Base-by-base conservation (phyloP, 2,888 invertebrate species). In the Penaeus monodon region DNA sequence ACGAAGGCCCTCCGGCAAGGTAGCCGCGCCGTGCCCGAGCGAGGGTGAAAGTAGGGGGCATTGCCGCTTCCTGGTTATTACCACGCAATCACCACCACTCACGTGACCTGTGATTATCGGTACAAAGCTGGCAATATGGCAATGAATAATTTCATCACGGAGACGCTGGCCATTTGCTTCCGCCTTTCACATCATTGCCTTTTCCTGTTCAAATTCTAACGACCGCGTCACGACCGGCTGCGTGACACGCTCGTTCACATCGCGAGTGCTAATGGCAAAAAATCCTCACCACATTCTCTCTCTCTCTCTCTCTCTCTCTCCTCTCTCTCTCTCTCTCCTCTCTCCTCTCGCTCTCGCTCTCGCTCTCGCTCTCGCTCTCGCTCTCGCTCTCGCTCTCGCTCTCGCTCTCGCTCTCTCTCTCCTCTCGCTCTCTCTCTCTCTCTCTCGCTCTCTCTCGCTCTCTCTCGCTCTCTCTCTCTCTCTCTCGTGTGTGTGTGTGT, bases 331-430 rank as follows among this genome's bases (percentile, higher is more conserved):
- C 27, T 27, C 22, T 27, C 73, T 73, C n/a, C 73, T 73, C 73
- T 73, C 73, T 73, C 73, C 73, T 73, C 73, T 73, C 73, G 2
- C 27, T 73, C 27, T 27, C 22, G 3, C 73, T 73, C n/a, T n/a
- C 73, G n/a, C 73, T 73, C 73, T 73, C 73, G 7, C 73, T 73
- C 73, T 73, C 73, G 2, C 27, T 73, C 27, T 27, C 22, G 3
- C 73, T 73, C n/a, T n/a, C 73, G n/a, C 73, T 73, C 73, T 73
- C 73, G 7, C 73, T 73, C 73, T 73, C 73, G 2, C 27, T 73
- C 27, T 27, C 22, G 3, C 73, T 73, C n/a, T n/a, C 73, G 4
- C 73, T 73, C 73, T 73, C 73, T 73, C 73, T 73, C 73, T 73
- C 73, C 27, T 73, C 27, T 27, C 22, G 3, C 73, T 73, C n/a